phyloP scores from a whole-genome alignment of 2,888 invertebrate genomes.

The Octodonta nipae region DNA sequence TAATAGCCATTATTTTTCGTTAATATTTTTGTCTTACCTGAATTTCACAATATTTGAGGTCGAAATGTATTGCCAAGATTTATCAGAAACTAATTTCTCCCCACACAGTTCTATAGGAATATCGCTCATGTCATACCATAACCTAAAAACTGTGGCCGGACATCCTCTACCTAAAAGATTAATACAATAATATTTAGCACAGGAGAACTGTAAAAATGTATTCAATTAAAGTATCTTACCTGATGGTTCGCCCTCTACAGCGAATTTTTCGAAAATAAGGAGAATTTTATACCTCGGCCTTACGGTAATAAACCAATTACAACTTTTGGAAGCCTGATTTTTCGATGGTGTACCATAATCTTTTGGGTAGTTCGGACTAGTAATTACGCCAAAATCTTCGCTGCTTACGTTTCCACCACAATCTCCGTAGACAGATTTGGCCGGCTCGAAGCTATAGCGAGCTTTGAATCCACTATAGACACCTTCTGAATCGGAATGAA shows the following conservation, averaged over 20 bases:
- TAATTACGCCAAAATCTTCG: constrained; percentile 67
- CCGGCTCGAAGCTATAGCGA: constrained; percentile 79
- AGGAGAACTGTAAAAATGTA: too few relatives aligned
- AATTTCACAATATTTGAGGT: constrained; percentile 75
- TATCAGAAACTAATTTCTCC: constrained; percentile 59
- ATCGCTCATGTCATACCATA: constrained; percentile 72
- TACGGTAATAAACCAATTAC: constrained; percentile 93
- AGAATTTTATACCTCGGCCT: constrained; percentile 75
- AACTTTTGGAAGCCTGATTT: constrained; percentile 72
- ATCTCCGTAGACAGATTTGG: constrained; percentile 79
- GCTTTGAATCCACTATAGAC: constrained; percentile 95
- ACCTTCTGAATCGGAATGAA: constrained; percentile 75
- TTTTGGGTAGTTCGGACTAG: constrained; percentile 80
- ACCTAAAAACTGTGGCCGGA: constrained; percentile 77
- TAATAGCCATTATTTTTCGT: too few relatives aligned
- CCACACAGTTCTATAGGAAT: constrained; percentile 83
- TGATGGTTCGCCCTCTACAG: constrained; percentile 83
- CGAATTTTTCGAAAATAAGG: constrained; percentile 81
- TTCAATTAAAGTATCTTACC: too few relatives aligned
- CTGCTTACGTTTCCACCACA: constrained; percentile 85
- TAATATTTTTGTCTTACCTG: too few relatives aligned
- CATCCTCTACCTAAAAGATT: constrained; percentile 63
- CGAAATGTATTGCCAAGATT: constrained; percentile 69
- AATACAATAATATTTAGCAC: too few relatives aligned
- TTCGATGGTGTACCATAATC: constrained; percentile 75